Base-by-base conservation (phyloP, 64 coral and sea anemone genomes). In the Cladopsammia gracilis region DNA sequence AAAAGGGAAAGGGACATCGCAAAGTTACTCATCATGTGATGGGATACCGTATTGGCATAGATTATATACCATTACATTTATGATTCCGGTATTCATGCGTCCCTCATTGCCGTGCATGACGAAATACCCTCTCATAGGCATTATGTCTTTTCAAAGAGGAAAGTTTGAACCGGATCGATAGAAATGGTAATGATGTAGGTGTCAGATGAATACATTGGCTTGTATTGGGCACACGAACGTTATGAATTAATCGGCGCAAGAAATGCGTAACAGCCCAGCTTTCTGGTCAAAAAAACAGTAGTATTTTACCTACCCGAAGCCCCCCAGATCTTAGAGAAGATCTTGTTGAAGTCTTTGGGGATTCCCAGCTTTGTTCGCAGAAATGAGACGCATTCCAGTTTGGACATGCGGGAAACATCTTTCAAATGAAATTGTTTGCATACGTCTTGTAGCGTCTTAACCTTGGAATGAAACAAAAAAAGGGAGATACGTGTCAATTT, bases 241-340 rank as follows among this genome's bases (percentile, higher is more conserved):
- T n/a, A n/a, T n/a, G n/a, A n/a, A n/a, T n/a, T n/a, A 6, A 48
- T 4, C 3, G 22, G 60, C 14, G 64, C 47, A 19, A 6, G 9
- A 43, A 7, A 24, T 1, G 65, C 2, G 20, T 3, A 25, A 68
- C 0, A 24, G 6, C 20, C 22, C 4, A 5, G 26, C 4, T 24
- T 68, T 5, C 11, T 22, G 20, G 24, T 52, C 3, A 7, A 23
- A 65, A 12, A 10, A 70, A 70, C 15, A n/a, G 5, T n/a, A 64
- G 4, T 3, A 64, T 44, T 52, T 13, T 6, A 50, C 86, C 43
- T 26, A 90, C 89, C 89, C 70, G 89, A 90, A n/a, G 59, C 64
- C 10, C 76, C 89, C 89, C 89, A 90, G 26, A 82, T 90, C 64
- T 90, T 90, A 10, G 42, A 51, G 58, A 90, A 90, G 24, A 81